Base-by-base conservation (phyloP, 2,888 invertebrate genomes). In the Parelbella ahira region DNA sequence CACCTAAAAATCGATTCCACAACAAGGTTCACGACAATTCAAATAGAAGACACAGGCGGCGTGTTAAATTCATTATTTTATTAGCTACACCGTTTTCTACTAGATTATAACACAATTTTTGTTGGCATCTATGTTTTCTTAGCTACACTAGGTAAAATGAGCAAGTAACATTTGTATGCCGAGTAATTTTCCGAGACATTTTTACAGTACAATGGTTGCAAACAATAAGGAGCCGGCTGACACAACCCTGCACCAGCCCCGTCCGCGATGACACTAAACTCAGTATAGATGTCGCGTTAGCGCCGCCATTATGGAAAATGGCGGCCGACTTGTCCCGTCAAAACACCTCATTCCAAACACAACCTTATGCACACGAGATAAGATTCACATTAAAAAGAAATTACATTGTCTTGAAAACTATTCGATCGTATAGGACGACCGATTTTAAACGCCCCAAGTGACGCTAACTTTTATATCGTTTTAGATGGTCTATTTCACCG, bases 1-100 rank as follows among this genome's bases (percentile, higher is more conserved):
- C 83, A 83, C 75, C 79, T 82, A 83, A 86, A 86, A 84, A 86
- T 86, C 86, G 86, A 86, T 86, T 66, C 66, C 72, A 82, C 82
- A 77, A 72, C 75, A 79, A 69, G 68, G 77, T 74, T 74, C 77
- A 75, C 76, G 78, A 78, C 80, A 78, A 81, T 80, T 79, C 78
- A 68, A 75, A 80, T 70, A 72, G 66, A 72, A 77, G 67, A 74
- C 80, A 77, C 79, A 74, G 70, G 71, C 71, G 73, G 74, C 64
- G 69, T 74, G 76, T 73, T 74, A 79, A 75, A 78, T 78, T 73
- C 79, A 79, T 79, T 80, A 78, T 74, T 82, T 79, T 74, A 70
- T 73, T 74, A 71, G 56, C 63, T 68, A 72, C 58, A 58, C 53
- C 52, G 56, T 49, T 48, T 45, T 19, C 45, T 56, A 54, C 58